These are phyloP conservation scores for Trematomus loennbergii DNA, from an alignment of 2,113 vertebrate species.

Conservation along the genomic window DNA sequence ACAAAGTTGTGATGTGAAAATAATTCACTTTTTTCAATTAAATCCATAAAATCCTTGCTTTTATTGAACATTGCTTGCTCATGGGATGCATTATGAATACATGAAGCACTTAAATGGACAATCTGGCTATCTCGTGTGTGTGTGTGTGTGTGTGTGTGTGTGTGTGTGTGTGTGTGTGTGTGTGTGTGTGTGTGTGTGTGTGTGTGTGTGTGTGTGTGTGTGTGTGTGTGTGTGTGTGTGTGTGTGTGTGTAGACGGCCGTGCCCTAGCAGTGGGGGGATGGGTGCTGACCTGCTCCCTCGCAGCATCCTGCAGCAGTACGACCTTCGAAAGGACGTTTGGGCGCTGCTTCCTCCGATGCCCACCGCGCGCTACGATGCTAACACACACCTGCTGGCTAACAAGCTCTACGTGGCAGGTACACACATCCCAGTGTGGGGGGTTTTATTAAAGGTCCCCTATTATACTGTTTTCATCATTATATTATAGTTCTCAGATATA, in stretches of 20 bases:
- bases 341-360: conserved; percentile 94
- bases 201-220: neutral
- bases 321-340: conserved; percentile 97
- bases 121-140: neutral
- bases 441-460: neutral
- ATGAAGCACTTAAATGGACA: neutral
- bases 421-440: conserved; percentile 14
- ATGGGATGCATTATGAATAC: neutral
- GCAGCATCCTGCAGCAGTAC: conserved; percentile 94
- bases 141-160: too few relatives aligned
- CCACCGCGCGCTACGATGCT: conserved; percentile 93
- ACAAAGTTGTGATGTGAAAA: neutral
- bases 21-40: neutral
- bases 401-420: conserved; percentile 96
- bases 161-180: too few relatives aligned
- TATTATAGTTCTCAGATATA: too few relatives aligned
- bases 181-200: neutral
- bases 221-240: conserved; percentile 25
- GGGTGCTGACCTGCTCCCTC: conserved; percentile 93
- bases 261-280: conserved; percentile 94
- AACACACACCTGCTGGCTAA: conserved; percentile 89
- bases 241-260: conserved; percentile 85
- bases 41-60: neutral
- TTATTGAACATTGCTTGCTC: neutral
- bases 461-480: too few relatives aligned